phyloP scores from a whole-genome alignment of 2,113 vertebrate species.

The Excalfactoria chinensis region DNA sequence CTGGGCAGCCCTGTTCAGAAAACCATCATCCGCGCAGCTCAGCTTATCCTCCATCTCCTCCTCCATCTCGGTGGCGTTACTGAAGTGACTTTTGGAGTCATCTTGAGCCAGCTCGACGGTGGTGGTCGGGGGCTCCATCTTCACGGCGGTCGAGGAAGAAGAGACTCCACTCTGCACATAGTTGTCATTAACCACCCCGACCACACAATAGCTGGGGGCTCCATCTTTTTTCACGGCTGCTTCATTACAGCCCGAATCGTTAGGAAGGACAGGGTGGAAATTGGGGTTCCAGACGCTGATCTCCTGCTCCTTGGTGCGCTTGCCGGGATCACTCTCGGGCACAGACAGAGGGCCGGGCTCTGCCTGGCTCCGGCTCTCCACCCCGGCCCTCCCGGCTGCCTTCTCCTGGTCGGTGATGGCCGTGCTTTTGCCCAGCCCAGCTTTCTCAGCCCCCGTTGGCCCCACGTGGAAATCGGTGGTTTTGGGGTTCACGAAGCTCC shows the following conservation, averaged over 20 bases:
- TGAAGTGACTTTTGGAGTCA: conserved; percentile 8
- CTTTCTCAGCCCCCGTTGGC: conserved; percentile 1
- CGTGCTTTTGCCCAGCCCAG: conserved; percentile 42
- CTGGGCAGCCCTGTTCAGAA: conserved; percentile 76
- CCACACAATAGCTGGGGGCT: conserved; percentile 72
- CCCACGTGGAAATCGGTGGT: conserved; percentile 41
- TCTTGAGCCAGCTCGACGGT: conserved; percentile 78
- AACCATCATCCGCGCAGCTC: conserved; percentile 73
- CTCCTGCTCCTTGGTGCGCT: conserved; percentile 60
- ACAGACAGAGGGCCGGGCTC: conserved; percentile 17
- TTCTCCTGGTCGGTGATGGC: conserved; percentile 72
- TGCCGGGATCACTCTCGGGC: background rate
- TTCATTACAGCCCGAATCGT: conserved; percentile 52
- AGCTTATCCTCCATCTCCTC: conserved; percentile 72
- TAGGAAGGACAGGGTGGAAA: conserved; percentile 63
- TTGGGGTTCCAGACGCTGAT: conserved; percentile 79
- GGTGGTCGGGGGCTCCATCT: conserved; percentile 64
- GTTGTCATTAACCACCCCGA: conserved; percentile 69
- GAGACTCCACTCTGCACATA: conserved; percentile 33
- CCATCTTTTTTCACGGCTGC: conserved; percentile 68
- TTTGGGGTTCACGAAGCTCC: conserved; percentile 52
- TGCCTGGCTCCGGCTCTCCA: conserved; percentile 32
- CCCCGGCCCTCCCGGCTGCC: conserved; percentile 58
- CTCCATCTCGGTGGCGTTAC: background rate
- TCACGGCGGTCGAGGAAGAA: background rate